Conservation (phyloP, 1,140 invertebrate genomes). For the Mycetomoellerius zeteki region DNA sequence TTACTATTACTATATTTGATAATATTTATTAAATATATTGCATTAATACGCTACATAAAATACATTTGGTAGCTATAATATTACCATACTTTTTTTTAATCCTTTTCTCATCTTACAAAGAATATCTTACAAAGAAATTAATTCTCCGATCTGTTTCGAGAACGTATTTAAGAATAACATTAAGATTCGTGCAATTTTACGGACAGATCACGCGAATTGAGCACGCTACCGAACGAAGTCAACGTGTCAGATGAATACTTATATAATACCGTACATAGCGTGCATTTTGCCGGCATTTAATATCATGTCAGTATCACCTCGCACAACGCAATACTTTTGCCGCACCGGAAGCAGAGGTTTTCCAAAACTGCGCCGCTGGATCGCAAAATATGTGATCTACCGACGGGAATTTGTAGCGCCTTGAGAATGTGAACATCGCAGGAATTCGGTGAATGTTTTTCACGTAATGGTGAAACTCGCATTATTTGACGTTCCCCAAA, state of each 20-base stretch:
- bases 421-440: slow-evolving; percentile 64
- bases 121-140: slow-evolving; percentile 29
- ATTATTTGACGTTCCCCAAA: slow-evolving; percentile 60
- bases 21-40: no score
- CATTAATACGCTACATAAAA: no score
- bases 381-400: slow-evolving; percentile 57
- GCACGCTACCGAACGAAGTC: background rate
- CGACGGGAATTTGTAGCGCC: slow-evolving; percentile 49
- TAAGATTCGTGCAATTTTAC: background rate
- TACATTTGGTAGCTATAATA: no score
- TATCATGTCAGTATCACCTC: slow-evolving; percentile 45
- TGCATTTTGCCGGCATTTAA: slow-evolving; percentile 35
- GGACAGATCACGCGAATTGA: slow-evolving; percentile 1
- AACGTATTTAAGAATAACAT: background rate
- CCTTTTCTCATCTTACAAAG: background rate
- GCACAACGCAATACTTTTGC: slow-evolving; percentile 51
- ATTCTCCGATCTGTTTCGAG: background rate
- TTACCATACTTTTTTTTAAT: background rate
- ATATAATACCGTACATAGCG: background rate
- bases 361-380: slow-evolving; percentile 55
- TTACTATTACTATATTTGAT: no score
- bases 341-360: slow-evolving; percentile 28
- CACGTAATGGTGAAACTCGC: slow-evolving; percentile 58
- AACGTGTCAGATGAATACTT: background rate
- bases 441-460: slow-evolving; percentile 59